Percentiles rank a stretch among this genome's conserved stretches.
Evolutionary conservation across 2,888 invertebrate genomes (phyloP).

Genomic region (Tachina lurida): DNA sequence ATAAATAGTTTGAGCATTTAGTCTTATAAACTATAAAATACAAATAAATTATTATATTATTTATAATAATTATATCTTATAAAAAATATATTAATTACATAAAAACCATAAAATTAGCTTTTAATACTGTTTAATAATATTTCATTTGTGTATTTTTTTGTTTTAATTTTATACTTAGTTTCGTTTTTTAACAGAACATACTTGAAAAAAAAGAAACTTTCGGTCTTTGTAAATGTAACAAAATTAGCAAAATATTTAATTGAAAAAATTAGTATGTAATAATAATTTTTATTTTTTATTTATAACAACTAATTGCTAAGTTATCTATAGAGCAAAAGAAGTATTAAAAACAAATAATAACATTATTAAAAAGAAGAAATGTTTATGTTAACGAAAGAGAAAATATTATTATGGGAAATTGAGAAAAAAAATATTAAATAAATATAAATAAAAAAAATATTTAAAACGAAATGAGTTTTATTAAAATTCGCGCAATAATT

Average conservation of each 20-base stretch:
- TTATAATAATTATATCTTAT: conserved; percentile 32
- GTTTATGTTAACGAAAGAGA: conserved; percentile 64
- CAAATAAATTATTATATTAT: conserved; percentile 43
- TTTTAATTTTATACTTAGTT: not conserved
- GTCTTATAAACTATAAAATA: conserved; percentile 23
- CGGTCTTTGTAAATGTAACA: conserved; percentile 67
- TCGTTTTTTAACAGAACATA: conserved; percentile 3
- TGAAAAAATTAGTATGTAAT: conserved; percentile 5
- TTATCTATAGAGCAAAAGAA: conserved; percentile 56
- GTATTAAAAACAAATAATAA: conserved; percentile 53
- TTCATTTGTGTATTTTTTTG: not conserved
- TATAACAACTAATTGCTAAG: conserved; percentile 59
- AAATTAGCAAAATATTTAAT: conserved; percentile 60
- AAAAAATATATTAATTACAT: conserved; percentile 24
- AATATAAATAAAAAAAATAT: conserved; percentile 59
- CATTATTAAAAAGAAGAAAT: conserved; percentile 47
- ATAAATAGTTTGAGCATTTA: conserved; percentile 42
- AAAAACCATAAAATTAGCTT: conserved; percentile 30
- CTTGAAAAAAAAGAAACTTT: conserved; percentile 22
- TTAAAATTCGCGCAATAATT: not conserved
- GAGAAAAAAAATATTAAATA: conserved; percentile 59
- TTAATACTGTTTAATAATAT: not conserved
- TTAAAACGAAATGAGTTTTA: not conserved
- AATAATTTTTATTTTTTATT: conserved; percentile 40
- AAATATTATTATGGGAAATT: conserved; percentile 61